Percentiles rank a stretch among this genome's conserved stretches.
Conservation (phyloP, 2,797 vertebrate species). For the Thalassophryne amazonica region DNA sequence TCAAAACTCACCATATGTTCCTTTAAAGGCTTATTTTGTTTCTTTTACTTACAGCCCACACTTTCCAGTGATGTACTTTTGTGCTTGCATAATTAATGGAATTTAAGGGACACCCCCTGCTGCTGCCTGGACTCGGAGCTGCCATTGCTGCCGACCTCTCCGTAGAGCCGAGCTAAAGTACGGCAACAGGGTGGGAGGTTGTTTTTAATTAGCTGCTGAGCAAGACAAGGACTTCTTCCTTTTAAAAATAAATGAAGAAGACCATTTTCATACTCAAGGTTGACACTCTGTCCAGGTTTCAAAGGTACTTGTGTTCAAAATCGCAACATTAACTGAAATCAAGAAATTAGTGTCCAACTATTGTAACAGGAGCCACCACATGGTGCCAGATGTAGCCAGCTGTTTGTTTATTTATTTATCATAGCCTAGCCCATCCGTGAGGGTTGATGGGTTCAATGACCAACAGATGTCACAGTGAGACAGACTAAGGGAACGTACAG, state of each 20-base stretch:
- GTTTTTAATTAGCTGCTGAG: slow-evolving; percentile 49
- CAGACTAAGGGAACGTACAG: no score
- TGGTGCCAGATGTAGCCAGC: no score
- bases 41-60: slow-evolving; percentile 7
- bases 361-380: no score
- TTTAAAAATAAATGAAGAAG: no score
- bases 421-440: no score
- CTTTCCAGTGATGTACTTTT: slow-evolving; percentile 15
- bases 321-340: neutral
- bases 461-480: no score
- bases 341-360: neutral
- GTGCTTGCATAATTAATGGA: slow-evolving; percentile 52
- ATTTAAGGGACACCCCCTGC: slow-evolving; percentile 42
- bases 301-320: neutral
- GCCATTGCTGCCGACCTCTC: slow-evolving; percentile 44
- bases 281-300: slow-evolving; percentile 1
- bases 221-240: no score
- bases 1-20: neutral
- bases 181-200: slow-evolving; percentile 12
- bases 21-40: no score
- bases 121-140: slow-evolving; percentile 32
- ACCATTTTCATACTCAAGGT: slow-evolving; percentile 16
- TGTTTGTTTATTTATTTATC: no score
- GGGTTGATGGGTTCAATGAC: no score
- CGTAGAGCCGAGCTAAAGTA: slow-evolving; percentile 8